Evolutionary conservation across 2,113 vertebrate genomes (phyloP).

Genomic region (Cisticola juncidis): DNA sequence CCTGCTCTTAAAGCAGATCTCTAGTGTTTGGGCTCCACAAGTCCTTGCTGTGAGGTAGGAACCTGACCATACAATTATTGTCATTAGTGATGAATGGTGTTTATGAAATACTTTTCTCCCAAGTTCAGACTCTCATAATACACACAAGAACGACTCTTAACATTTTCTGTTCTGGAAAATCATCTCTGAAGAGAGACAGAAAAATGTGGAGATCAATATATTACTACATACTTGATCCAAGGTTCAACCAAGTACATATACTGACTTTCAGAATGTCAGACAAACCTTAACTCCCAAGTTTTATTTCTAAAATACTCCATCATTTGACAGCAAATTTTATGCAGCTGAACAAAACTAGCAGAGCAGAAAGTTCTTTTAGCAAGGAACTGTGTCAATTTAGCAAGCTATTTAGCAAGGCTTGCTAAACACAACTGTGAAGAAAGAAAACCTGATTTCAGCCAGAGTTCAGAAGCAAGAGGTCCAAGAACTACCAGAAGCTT

Average conservation of each 20-base stretch:
- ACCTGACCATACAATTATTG: background rate
- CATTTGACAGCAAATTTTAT: background rate
- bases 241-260: background rate
- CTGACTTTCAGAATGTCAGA: background rate
- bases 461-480: background rate
- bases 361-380: slow-evolving; percentile 15
- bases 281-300: background rate
- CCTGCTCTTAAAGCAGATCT: background rate
- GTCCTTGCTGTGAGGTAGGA: background rate
- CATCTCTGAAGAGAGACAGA: background rate
- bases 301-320: background rate
- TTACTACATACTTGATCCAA: background rate
- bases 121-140: background rate
- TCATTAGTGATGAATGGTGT: background rate
- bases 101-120: background rate
- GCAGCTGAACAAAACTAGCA: background rate
- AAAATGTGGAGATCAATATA: background rate
- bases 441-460: background rate
- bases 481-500: background rate
- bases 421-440: background rate
- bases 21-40: background rate
- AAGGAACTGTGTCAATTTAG: background rate
- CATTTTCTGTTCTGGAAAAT: background rate
- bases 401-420: background rate
- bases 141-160: background rate